Evolutionary conservation across 2,797 vertebrate genomes (phyloP).

Genomic region (Furcifer pardalis): DNA sequence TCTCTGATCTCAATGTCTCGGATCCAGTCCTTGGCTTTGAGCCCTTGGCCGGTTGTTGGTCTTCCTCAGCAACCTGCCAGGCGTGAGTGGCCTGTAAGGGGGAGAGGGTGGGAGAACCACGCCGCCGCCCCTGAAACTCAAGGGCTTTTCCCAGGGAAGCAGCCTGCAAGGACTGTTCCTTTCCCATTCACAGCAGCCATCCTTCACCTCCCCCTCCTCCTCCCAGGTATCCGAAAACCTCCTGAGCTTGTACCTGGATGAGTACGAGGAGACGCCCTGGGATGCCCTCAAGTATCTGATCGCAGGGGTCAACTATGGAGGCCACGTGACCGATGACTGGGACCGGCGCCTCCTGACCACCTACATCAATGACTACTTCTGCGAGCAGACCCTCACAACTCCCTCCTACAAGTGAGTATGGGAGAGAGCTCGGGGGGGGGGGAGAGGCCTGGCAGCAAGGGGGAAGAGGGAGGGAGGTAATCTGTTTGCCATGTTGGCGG

Average conservation of each 20-base stretch:
- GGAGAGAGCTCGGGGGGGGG: fast-evolving
- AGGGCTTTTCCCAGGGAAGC: too few species aligned
- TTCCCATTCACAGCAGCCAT: too few species aligned
- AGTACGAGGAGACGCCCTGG: conserved; percentile 88
- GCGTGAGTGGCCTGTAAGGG: too few species aligned
- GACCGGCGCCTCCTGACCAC: conserved; percentile 87
- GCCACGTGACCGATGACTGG: conserved; percentile 90
- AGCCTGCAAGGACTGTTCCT: too few species aligned
- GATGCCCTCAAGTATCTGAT: conserved; percentile 90
- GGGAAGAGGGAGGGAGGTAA: background rate
- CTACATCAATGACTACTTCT: conserved; percentile 90
- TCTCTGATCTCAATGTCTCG: too few species aligned
- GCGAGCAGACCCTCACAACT: conserved; percentile 75
- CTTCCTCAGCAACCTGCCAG: too few species aligned
- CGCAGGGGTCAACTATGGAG: conserved; percentile 86
- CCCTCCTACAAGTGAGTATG: conserved; percentile 78
- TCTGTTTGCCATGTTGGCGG: background rate
- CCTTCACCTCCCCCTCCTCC: background rate
- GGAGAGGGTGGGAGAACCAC: too few species aligned
- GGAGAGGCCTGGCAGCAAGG: too few species aligned
- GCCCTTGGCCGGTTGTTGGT: too few species aligned
- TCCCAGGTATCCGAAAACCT: conserved; percentile 87
- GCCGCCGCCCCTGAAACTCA: too few species aligned
- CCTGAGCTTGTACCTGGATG: conserved; percentile 87
- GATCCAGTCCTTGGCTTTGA: too few species aligned